Evolutionary conservation across 2,888 invertebrate genomes (phyloP), one percentile per base, ranked within the genome.

Genomic region (Mantis religiosa): DNA sequence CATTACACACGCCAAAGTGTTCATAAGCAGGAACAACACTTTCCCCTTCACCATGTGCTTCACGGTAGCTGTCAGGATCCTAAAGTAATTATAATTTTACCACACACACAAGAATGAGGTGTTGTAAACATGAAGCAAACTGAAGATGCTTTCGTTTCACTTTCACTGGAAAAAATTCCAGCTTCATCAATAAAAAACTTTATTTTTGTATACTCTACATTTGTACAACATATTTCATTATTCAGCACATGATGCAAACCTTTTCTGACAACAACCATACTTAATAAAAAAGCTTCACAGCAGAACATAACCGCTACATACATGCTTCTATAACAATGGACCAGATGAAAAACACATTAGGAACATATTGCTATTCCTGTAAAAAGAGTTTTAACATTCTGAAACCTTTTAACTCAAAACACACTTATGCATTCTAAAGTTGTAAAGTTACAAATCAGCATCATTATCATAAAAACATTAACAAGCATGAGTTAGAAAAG

Each of bases 161-260:
- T 71, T 71, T 54, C 20, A 84, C n/a, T 85, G 54, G 54, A 85
- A 81, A 88, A 88, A 20, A 8, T 15, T 71, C 81, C 34, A 88
- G 81, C 27, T 71, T 28, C 47, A 84, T 71, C 81, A 89, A 88
- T 88, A 89, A 88, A 89, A 88, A 85, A 89, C 28, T 83, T 89
- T 89, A 86, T 86, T 88, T 89, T 87, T 71, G 15, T 71, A 71
- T 89, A 88, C 54, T 28, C 88, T 89, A 89, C 89, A 85, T 89
- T 88, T 89, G 88, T 89, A 89, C 89, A 89, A 82, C 85, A 12
- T 82, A 41, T 83, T 83, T 83, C 20, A 82, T 30, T 87, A 27
- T 71, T 54, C 30, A 82, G 84, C 88, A 85, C 71, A 88, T n/a
- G 81, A 84, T 85, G 81, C 71, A 84, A 84, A 84, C 84, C 88